Evolutionary conservation across 2,797 vertebrate species (phyloP), one percentile per base, ranked within the genome.

Genomic region (Arctocebus calabarensis): DNA sequence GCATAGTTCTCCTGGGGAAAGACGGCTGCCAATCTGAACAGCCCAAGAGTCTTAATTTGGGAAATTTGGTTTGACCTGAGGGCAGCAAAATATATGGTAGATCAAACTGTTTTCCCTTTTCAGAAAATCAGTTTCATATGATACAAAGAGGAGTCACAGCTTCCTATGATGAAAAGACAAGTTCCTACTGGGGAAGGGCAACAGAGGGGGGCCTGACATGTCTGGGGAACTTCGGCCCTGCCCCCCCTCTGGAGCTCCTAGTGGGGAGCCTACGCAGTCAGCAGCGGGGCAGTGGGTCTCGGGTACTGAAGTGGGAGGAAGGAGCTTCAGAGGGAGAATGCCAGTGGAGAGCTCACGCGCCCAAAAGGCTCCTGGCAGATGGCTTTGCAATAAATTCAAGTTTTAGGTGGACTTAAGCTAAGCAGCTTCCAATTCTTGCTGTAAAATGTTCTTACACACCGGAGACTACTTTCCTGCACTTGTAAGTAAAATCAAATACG

Each of bases 251-350:
- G 32, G 29, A 22, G 1, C 22, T 71, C 45, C 48, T 8, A 0
- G 62, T 2, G 17, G 43, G 25, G 5, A 29, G 6, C 0, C 2
- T 6, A 17, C 0, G 4, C 5, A 8, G 20, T 4, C 2, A 3
- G 4, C n/a, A 52, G 34, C 12, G 40, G 37, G 5, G 16, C 27
- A 23, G 9, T 0, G 4, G 0, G 11, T n/a, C 22, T 40, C 4
- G 1, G 11, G 32, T 8, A 7, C 16, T 17, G 4, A 3, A 0
- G 10, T 0, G 34, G 0, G 62, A 48, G 40, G 71, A 5, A 17
- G 12, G 34, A 1, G 20, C 70, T 2, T 25, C 17, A 1, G 70
- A 7, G 0, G 0, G 9, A 29, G 20, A 16, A 29, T 0, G 2
- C 75, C 55, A 4, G 62, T 2, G 0, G 11, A 43, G 4, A 13